Base-by-base conservation (phyloP, 2,888 invertebrate genomes). In the Sceliomorpha sp. region DNA sequence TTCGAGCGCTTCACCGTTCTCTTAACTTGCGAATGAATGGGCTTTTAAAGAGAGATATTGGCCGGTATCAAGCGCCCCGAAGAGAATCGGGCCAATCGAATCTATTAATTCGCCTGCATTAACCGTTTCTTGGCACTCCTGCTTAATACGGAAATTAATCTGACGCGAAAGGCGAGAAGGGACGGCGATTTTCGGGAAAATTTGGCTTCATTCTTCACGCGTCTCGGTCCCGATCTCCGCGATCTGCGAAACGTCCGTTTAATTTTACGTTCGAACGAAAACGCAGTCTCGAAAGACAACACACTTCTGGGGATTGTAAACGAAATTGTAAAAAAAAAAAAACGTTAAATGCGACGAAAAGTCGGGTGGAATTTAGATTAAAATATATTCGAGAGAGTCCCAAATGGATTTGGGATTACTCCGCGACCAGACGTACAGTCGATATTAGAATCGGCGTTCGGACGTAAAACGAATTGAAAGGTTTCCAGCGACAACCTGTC, bases 11-110 rank as follows among this genome's bases (percentile, higher is more conserved):
- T 36, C 40, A 53, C 53, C 53, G 47, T 59, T 58, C 29, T 58
- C 29, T 37, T 53, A 39, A 53, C 42, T 45, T 40, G n/a, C 47
- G 59, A 64, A 59, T 59, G 63, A 70, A 70, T 63, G 53, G 53
- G 27, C 53, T 60, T 69, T 69, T 36, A 70, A 63, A 53, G 48
- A 37, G 48, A 55, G 59, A 70, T 58, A 70, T 64, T 69, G 69
- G 63, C 51, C 63, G 58, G 34, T 53, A 55, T 69, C 45, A 48
- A 70, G 63, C 32, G 63, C 48, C 58, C 56, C 45, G 44, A 51
- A 63, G 69, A 53, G 59, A 64, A 70, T 59, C 59, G 59, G 59
- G 59, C 63, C 53, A 70, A 70, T 70, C 69, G 63, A 59, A 70
- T 59, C 55, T 70, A 63, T 70, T 70, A 63, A 70, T 70, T 70